Percentiles rank a stretch among this genome's conserved stretches.
phyloP scores from a whole-genome alignment of 1,140 invertebrate genomes.

The Drosophila prosaltans region DNA sequence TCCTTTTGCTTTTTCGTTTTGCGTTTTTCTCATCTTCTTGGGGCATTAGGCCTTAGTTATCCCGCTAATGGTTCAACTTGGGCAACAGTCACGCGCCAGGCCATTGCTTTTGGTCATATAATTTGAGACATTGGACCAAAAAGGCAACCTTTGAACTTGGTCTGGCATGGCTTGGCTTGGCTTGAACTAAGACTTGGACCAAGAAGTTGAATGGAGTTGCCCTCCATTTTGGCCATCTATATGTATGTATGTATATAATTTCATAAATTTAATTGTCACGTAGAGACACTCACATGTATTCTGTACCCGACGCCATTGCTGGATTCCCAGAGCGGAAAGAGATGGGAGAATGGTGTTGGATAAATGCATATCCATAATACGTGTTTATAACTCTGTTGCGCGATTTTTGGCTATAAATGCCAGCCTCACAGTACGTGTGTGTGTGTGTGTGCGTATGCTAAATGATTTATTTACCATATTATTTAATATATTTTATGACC shows the following conservation, averaged over 20 bases:
- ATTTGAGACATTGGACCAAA: constrained; percentile 16
- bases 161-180: constrained; percentile 9
- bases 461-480: constrained; percentile 75
- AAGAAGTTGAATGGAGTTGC: background rate
- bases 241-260: constrained; percentile 36
- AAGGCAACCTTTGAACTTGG: constrained; percentile 32
- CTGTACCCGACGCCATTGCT: constrained; percentile 7
- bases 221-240: constrained; percentile 23
- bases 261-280: constrained; percentile 82
- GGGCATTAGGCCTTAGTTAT: constrained; percentile 12
- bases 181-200: constrained; percentile 13
- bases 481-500: constrained; percentile 70
- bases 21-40: background rate
- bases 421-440: constrained; percentile 46
- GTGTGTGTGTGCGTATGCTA: constrained; percentile 43
- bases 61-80: constrained; percentile 59
- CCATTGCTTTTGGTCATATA: constrained; percentile 17
- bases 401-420: constrained; percentile 60
- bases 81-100: constrained; percentile 61
- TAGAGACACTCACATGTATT: constrained; percentile 42
- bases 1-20: background rate
- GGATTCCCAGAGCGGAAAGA: constrained; percentile 18
- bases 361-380: constrained; percentile 51
- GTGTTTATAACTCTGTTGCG: constrained; percentile 68
- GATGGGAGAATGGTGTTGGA: constrained; percentile 5